A percentile compares a stretch with the other conserved stretches of the same genome.
phyloP scores from a whole-genome alignment of 35 echinoderm and acorn worm species.

The Eucidaris tribuloides region DNA sequence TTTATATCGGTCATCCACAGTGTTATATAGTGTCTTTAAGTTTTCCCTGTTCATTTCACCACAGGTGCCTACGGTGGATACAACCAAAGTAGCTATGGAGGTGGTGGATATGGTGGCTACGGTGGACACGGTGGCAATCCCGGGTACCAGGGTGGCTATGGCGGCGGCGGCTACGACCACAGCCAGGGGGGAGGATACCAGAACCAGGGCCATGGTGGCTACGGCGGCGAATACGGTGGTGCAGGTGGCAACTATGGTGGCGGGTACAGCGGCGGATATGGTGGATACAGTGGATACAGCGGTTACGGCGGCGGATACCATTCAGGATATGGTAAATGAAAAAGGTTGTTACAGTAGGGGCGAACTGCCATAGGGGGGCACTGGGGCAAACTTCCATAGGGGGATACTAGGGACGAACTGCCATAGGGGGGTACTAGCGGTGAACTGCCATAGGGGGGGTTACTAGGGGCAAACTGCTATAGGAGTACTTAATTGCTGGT shows the following conservation, averaged over 20 bases:
- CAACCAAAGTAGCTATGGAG: neutral
- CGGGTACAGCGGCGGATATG: neutral
- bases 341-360: too few species aligned
- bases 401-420: too few species aligned
- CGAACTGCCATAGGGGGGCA: too few species aligned
- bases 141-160: neutral
- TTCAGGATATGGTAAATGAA: slow-evolving; percentile 37
- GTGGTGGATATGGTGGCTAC: neutral
- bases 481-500: too few species aligned
- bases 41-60: too few species aligned
- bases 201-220: neutral
- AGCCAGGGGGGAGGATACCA: neutral
- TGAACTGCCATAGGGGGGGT: too few species aligned
- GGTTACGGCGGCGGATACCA: neutral
- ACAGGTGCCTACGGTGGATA: neutral
- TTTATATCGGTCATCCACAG: too few species aligned
- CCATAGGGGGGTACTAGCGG: too few species aligned
- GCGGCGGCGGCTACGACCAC: neutral
- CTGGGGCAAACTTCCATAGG: too few species aligned
- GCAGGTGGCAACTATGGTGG: neutral
- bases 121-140: neutral
- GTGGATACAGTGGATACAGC: neutral
- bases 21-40: too few species aligned
- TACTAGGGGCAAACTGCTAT: too few species aligned
- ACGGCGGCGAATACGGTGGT: neutral